Percentiles rank a stretch among this genome's conserved stretches.
Conservation (phyloP, 2,888 invertebrate genomes). For the Sesia apiformis region DNA sequence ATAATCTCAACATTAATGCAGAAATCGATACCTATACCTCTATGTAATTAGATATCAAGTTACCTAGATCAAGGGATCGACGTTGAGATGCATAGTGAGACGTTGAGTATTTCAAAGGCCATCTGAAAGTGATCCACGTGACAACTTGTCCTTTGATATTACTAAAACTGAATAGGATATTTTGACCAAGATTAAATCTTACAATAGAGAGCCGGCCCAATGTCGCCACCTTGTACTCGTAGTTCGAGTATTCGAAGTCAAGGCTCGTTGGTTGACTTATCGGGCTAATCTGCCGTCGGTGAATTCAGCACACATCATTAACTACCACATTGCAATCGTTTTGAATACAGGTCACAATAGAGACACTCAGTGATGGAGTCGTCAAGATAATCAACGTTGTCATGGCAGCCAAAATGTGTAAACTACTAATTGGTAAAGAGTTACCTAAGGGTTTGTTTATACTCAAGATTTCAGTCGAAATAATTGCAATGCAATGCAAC, state of each 20-base stretch:
- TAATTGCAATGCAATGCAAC: too few relatives aligned
- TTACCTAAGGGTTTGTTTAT: not conserved
- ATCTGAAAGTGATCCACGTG: too few relatives aligned
- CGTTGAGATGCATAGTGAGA: too few relatives aligned
- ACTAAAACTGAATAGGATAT: too few relatives aligned
- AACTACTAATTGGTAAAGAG: not conserved
- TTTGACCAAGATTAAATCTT: too few relatives aligned
- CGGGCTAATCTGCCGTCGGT: conserved; percentile 35
- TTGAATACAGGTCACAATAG: conserved; percentile 22
- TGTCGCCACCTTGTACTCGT: too few relatives aligned
- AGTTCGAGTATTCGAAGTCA: conserved; percentile 7
- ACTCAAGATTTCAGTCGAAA: too few relatives aligned
- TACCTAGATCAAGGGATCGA: not conserved
- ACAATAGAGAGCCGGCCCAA: too few relatives aligned
- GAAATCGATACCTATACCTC: not conserved
- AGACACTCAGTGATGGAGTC: conserved; percentile 30
- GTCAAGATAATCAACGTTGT: conserved; percentile 26
- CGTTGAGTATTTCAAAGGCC: too few relatives aligned
- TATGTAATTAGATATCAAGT: not conserved
- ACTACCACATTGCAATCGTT: conserved; percentile 31
- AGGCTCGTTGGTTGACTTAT: conserved; percentile 17
- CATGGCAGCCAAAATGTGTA: conserved; percentile 28
- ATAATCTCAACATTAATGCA: conserved; percentile 21
- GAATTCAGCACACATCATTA: conserved; percentile 38
- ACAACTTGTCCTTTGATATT: too few relatives aligned